Evolutionary conservation across 1,140 invertebrate species (phyloP), one percentile per base, ranked within the genome.

Genomic region (Neodiprion lecontei): DNA sequence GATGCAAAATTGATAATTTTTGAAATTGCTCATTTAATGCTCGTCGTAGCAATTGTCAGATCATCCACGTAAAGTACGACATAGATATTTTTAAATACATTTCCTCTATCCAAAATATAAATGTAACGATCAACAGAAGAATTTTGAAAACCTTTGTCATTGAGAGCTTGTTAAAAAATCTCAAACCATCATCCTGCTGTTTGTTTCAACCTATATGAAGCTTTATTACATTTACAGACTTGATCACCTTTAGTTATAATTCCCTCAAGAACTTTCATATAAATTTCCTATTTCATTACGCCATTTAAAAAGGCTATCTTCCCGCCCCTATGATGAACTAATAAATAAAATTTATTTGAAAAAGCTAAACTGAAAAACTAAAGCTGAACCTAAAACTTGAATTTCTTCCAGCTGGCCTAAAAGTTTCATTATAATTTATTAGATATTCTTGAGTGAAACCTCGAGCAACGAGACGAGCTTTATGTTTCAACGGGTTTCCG

Each of bases 381-480:
- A 17, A 17, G 17, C 17, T 80, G 17, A 83, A 79, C 79, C 87
- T 83, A 72, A 88, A 79, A 78, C 49, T 76, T 40, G 75, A 65
- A 23, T 79, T 76, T 70, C 73, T 21, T 21, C 0, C 17, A 21
- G 17, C 17, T 21, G 17, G 82, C 28, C 78, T 78, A 77, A 78
- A 83, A 53, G 75, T 82, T 72, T 80, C 85, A 40, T 77, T 69
- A 71, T 84, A 88, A 79, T 89, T 86, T 23, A 80, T 61, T 48
- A 82, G 77, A 77, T 82, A 77, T 72, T 80, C 69, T 80, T 89
- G 88, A 14, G 70, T 79, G 73, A 83, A 89, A 17, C 88, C 88
- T 68, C 82, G 79, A 7, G 85, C 87, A 48, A 89, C 85, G 67
- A 89, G 79, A 48, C 88, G 75, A 50, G 84, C 89, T 70, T 88